Conservation (phyloP, 2,113 vertebrate genomes). For the Eudyptes chrysolophus region DNA sequence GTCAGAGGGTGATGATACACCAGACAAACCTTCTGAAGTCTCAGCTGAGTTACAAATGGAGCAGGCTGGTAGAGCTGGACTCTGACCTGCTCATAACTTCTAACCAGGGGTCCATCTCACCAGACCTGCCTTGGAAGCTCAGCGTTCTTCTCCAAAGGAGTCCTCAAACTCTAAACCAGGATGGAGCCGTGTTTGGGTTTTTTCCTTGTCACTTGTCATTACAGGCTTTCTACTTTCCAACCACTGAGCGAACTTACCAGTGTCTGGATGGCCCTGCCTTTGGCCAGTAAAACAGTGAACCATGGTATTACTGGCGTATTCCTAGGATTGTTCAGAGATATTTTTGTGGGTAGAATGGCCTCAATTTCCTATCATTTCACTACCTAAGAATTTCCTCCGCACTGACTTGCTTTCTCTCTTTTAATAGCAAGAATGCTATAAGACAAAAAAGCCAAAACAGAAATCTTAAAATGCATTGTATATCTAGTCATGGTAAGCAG, state of each 20-base stretch:
- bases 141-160: neutral
- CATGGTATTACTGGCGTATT: neutral
- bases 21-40: neutral
- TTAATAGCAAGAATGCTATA: neutral
- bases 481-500: neutral
- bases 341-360: conserved; percentile 24
- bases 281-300: neutral
- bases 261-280: neutral
- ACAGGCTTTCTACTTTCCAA: neutral
- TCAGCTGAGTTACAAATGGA: neutral
- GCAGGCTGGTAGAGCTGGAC: neutral
- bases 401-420: neutral
- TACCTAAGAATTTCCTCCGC: conserved; percentile 57
- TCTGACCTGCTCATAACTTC: neutral
- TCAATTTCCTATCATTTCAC: conserved; percentile 34
- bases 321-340: neutral
- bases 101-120: accelerated
- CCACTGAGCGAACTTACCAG: accelerated
- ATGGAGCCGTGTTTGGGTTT: neutral
- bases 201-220: neutral
- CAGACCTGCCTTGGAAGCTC: neutral
- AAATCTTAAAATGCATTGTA: neutral
- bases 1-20: neutral
- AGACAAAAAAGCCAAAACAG: neutral
- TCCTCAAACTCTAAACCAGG: neutral